Base-by-base conservation (phyloP, 2,888 invertebrate genomes). In the Ectobius pallidus region DNA sequence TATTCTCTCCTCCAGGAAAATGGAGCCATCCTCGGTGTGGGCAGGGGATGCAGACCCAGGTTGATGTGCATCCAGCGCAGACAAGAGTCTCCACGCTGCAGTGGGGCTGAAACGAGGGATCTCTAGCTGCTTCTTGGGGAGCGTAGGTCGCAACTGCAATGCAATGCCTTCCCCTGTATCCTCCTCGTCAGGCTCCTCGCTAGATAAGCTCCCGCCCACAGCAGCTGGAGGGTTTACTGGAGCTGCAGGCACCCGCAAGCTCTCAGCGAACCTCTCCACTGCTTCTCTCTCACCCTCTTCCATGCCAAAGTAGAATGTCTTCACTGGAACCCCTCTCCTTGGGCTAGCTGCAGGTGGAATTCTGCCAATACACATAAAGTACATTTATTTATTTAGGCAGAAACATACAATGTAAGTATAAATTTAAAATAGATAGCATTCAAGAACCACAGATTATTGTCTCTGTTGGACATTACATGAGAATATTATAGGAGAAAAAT, bases 21-120 rank as follows among this genome's bases (percentile, higher is more conserved):
- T 81, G 81, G 82, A 81, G 79, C 77, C 52, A 52, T 69, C 55
- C 14, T 52, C 49, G 16, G 46, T 27, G 11, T 27, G 65, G 25
- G 46, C 44, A 1, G 44, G 44, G 14, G 44, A 42, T 25, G 39
- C 22, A 7, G 44, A 22, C n/a, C 44, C 44, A 18, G 27, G 65
- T 25, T 79, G 78, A 25, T 81, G 86, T 1, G 88, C 85, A 77
- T 91, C 91, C 30, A 90, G 80, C 1, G 86, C 85, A 6, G 90
- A 89, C 3, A 93, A 85, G 65, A 92, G 88, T 75, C 91, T 87
- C 95, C 95, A 95, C 0, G 94, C 94, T 0, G 92, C 90, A 0
- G 91, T 89, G 0, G 95, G 94, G 1, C 93, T 94, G 83, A 95
- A 95, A 72, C 92, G 84, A 0, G 94, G 92, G 69, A 92, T 89